phyloP scores from a whole-genome alignment of 2,888 invertebrate genomes.

The Cryptocephalus moraei region DNA sequence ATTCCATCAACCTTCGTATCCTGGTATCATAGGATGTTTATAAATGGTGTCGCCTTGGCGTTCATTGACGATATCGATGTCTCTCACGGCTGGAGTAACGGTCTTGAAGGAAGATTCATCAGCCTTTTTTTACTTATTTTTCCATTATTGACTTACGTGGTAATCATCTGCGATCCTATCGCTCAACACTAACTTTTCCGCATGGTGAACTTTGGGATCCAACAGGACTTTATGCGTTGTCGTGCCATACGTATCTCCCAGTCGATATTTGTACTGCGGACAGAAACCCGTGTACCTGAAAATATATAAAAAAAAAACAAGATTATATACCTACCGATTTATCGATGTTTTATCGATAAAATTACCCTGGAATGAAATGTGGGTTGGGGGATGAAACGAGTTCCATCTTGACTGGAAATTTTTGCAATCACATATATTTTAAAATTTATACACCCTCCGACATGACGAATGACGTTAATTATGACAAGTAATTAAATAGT shows the following conservation, averaged over 20 bases:
- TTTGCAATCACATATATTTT: background rate
- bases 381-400: conserved; percentile 56
- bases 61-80: conserved; percentile 55
- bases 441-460: too few species aligned
- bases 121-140: background rate
- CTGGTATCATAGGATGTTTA: conserved; percentile 62
- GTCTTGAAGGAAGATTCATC: conserved; percentile 32
- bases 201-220: conserved; percentile 63
- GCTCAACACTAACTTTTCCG: conserved; percentile 58
- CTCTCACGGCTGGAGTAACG: conserved; percentile 52
- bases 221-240: conserved; percentile 63
- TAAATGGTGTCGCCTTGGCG: conserved; percentile 59
- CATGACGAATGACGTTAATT: too few species aligned
- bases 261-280: conserved; percentile 62
- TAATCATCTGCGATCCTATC: conserved; percentile 53
- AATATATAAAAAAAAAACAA: conserved; percentile 1
- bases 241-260: conserved; percentile 66
- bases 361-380: conserved; percentile 64
- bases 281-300: conserved; percentile 67
- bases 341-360: background rate
- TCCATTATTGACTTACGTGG: conserved; percentile 38
- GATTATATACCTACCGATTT: background rate
- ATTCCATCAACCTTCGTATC: conserved; percentile 53
- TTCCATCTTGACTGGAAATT: conserved; percentile 32
- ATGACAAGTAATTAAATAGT: too few species aligned